A percentile compares a stretch with the other conserved stretches of the same genome.
Evolutionary conservation across 2,113 vertebrate genomes (phyloP).

Genomic region (Sturnus vulgaris): DNA sequence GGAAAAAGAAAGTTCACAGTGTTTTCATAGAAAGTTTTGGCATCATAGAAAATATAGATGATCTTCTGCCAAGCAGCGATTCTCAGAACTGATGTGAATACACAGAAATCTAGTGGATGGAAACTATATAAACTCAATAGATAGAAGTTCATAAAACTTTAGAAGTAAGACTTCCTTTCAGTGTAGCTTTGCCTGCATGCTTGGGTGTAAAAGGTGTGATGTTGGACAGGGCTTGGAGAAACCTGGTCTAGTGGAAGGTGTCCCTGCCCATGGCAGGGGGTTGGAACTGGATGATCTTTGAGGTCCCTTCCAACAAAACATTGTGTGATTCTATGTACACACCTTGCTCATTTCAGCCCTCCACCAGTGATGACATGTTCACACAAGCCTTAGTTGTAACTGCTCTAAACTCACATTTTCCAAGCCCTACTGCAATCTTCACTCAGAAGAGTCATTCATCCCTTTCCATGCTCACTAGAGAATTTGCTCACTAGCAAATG

Average conservation of each 20-base stretch:
- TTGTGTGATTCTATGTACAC: fast-evolving
- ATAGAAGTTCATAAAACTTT: not conserved
- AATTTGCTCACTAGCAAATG: not conserved
- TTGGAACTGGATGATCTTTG: not conserved
- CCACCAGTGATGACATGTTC: not conserved
- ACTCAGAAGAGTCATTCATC: not conserved
- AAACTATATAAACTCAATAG: not conserved
- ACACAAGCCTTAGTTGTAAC: not conserved
- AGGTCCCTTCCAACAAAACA: not conserved
- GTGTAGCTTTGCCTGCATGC: fast-evolving
- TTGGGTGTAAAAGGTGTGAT: not conserved
- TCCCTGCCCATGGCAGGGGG: too few relatives aligned
- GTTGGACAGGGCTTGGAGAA: not conserved
- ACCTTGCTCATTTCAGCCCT: not conserved
- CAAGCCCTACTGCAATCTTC: not conserved
- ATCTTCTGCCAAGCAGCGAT: not conserved
- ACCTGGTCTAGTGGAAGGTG: not conserved
- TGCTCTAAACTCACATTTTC: not conserved
- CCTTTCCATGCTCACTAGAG: not conserved
- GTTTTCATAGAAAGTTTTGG: constrained; percentile 19
- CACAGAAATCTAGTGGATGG: not conserved
- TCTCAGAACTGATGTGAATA: not conserved
- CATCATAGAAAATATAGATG: not conserved
- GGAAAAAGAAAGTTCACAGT: not conserved
- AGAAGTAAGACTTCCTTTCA: not conserved